These are phyloP conservation scores for Chloroceryle amazona DNA, from an alignment of 2,797 vertebrate species.

Conservation along the genomic window DNA sequence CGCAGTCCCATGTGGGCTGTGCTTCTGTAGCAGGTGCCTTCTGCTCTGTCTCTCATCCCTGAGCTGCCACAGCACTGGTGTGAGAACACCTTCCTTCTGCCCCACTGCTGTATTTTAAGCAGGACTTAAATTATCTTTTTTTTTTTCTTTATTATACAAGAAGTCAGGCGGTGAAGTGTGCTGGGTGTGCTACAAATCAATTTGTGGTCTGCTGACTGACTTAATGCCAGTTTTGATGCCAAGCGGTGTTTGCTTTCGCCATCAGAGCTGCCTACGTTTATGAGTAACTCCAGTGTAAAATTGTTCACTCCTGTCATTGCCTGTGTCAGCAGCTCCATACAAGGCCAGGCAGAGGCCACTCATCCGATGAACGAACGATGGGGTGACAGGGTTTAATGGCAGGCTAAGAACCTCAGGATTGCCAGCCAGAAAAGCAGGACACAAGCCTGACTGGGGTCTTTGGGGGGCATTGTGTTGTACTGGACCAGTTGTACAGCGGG, in stretches of 20 bases:
- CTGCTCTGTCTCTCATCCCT: background rate
- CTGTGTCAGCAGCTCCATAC: conserved; percentile 32
- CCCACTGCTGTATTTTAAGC: background rate
- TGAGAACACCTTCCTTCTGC: background rate
- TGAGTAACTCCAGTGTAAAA: background rate
- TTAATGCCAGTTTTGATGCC: background rate
- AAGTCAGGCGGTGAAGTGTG: background rate
- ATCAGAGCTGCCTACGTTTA: background rate
- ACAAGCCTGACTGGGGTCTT: background rate
- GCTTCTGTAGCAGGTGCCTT: accelerated
- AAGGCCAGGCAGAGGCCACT: background rate
- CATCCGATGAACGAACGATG: background rate
- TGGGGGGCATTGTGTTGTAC: accelerated
- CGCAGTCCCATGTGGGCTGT: accelerated
- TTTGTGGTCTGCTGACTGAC: conserved; percentile 27
- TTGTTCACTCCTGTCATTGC: background rate
- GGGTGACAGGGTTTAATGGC: background rate
- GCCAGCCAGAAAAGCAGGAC: accelerated
- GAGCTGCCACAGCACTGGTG: background rate
- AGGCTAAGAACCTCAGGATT: background rate
- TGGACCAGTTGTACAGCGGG: background rate
- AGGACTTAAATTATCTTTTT: background rate
- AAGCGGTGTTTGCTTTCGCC: conserved; percentile 24
- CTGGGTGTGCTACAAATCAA: background rate
- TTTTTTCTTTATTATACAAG: background rate